Percentiles rank a stretch among this genome's conserved stretches.
These are phyloP conservation scores for Lasioglossum lativentre DNA, from an alignment of 2,888 invertebrate species.

Conservation along the genomic window DNA sequence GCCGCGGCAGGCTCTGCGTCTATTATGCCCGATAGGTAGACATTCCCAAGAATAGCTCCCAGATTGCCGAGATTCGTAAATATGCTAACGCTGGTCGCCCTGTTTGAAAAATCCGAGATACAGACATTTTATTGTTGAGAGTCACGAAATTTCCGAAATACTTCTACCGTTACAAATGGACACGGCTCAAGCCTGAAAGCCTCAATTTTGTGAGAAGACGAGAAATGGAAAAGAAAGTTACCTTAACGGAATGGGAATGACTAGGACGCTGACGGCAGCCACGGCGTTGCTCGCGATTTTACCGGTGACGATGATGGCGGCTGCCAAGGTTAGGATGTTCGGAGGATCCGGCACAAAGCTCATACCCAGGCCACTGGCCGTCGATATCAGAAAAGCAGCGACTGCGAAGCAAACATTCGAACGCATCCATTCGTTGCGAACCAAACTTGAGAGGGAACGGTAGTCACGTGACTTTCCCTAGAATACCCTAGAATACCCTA, in stretches of 20 bases:
- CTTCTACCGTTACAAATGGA: too few relatives aligned
- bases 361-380: slow-evolving; percentile 78
- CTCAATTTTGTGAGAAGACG: not conserved
- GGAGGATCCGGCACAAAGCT: slow-evolving; percentile 81
- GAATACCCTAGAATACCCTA: too few relatives aligned
- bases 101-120: slow-evolving; percentile 51
- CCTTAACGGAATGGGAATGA: slow-evolving; percentile 81
- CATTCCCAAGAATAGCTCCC: slow-evolving; percentile 79
- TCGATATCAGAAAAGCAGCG: slow-evolving; percentile 74
- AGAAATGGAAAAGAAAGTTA: slow-evolving; percentile 59
- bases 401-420: slow-evolving; percentile 67
- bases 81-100: slow-evolving; percentile 75
- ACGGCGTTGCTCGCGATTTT: slow-evolving; percentile 80
- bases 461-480: too few relatives aligned
- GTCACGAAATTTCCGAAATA: not conserved
- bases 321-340: slow-evolving; percentile 78
- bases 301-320: slow-evolving; percentile 78
- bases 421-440: not conserved
- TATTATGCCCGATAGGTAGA: slow-evolving; percentile 79
- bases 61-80: slow-evolving; percentile 79
- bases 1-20: slow-evolving; percentile 76
- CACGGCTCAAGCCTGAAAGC: not conserved
- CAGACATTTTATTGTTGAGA: too few relatives aligned
- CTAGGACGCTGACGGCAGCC: slow-evolving; percentile 77
- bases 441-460: too few relatives aligned